A percentile compares a stretch with the other conserved stretches of the same genome.
phyloP scores from a whole-genome alignment of 2,797 vertebrate genomes.

The Amphiprion clarkii region DNA sequence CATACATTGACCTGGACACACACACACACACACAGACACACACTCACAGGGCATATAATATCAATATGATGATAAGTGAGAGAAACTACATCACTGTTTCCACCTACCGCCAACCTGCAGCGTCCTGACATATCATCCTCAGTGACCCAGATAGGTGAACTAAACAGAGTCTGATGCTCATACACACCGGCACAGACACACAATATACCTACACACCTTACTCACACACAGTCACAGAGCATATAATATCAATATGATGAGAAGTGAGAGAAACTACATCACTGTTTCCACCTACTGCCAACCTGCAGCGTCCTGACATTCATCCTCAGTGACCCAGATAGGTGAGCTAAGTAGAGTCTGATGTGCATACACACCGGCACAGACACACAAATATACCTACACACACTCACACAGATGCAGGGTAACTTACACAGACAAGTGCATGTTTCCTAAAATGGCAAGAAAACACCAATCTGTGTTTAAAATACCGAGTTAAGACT shows the following conservation, averaged over 20 bases:
- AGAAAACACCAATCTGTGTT: not conserved
- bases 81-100: constrained; percentile 42
- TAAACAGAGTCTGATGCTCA: constrained; percentile 58
- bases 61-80: constrained; percentile 59
- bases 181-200: constrained; percentile 21
- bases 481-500: not conserved
- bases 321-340: constrained; percentile 53
- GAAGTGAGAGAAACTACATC: constrained; percentile 54
- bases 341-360: constrained; percentile 58
- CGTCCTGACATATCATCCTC: constrained; percentile 59
- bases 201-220: constrained; percentile 4
- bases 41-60: constrained; percentile 15
- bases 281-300: constrained; percentile 28
- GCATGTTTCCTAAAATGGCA: too few species aligned
- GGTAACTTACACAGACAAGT: constrained; percentile 1
- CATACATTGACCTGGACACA: not conserved
- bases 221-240: not conserved
- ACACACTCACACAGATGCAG: not conserved
- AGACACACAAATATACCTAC: not conserved
- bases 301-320: constrained; percentile 52
- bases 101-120: constrained; percentile 44
- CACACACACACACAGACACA: constrained; percentile 13
- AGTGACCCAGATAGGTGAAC: constrained; percentile 48
- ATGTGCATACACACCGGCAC: constrained; percentile 35
- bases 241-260: constrained; percentile 53